Evolutionary conservation across 2,888 invertebrate species (phyloP).

Genomic region (Adela reaumurella): DNA sequence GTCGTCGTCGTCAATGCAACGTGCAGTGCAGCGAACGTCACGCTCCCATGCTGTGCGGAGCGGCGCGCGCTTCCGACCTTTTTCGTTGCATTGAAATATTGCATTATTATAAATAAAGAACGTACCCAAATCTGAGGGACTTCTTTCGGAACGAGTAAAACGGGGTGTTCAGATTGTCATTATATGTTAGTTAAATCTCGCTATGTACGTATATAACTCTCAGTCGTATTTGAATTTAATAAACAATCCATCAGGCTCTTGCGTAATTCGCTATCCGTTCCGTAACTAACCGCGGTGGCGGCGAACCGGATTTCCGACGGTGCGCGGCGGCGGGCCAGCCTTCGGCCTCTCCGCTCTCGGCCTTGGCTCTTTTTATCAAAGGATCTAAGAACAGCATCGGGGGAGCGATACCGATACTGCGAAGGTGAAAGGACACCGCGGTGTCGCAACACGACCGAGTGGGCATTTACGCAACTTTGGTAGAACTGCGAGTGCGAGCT

Average conservation of each 20-base stretch:
- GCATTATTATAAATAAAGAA: too few relatives aligned
- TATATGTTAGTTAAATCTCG: too few relatives aligned
- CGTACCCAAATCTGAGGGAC: too few relatives aligned
- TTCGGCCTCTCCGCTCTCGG: not conserved
- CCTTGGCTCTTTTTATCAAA: not conserved
- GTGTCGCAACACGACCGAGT: slow-evolving; percentile 2
- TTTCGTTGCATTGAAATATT: too few relatives aligned
- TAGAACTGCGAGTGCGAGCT: too few relatives aligned
- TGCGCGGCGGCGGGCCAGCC: not conserved
- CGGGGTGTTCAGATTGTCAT: too few relatives aligned
- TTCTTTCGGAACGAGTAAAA: too few relatives aligned
- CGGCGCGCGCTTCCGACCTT: too few relatives aligned
- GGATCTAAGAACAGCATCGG: not conserved
- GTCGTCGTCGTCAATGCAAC: not conserved
- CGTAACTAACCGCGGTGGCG: not conserved
- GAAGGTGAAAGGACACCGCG: slow-evolving; percentile 4
- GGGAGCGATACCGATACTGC: not conserved
- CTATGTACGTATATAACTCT: not conserved
- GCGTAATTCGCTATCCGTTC: not conserved
- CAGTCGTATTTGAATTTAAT: too few relatives aligned
- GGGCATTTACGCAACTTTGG: slow-evolving; percentile 8
- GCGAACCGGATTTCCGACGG: not conserved
- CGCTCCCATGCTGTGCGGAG: not conserved
- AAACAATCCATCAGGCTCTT: not conserved
- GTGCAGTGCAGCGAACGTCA: not conserved